Evolutionary conservation across 2,113 vertebrate species (phyloP).

Genomic region (Notechis scutatus): DNA sequence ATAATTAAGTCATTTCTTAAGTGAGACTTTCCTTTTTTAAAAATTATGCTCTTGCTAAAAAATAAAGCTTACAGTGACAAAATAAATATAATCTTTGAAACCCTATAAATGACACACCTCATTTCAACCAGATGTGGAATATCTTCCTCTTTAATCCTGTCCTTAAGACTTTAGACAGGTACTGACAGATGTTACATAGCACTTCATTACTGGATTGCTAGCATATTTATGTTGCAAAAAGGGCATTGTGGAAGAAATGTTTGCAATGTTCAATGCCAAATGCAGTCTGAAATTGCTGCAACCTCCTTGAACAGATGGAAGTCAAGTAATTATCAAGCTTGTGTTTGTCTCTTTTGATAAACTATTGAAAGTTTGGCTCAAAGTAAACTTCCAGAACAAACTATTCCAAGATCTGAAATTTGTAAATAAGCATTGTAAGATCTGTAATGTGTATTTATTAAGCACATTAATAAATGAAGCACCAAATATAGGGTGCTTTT

Average conservation of each 20-base stretch:
- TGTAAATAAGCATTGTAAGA: conserved; percentile 16
- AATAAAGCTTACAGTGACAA: conserved; percentile 50
- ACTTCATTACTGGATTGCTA: conserved; percentile 22
- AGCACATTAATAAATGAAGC: conserved; percentile 6
- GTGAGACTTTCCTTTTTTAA: conserved; percentile 18
- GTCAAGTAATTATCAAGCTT: conserved; percentile 18
- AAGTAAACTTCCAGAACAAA: conserved; percentile 48
- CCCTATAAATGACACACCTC: conserved; percentile 42
- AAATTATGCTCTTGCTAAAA: conserved; percentile 29
- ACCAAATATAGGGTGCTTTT: neutral
- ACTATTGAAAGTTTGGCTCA: conserved; percentile 28
- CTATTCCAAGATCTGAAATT: conserved; percentile 41
- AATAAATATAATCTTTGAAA: conserved; percentile 43
- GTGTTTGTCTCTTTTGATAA: conserved; percentile 38
- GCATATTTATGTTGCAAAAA: conserved; percentile 16
- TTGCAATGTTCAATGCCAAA: conserved; percentile 10
- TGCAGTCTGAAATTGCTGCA: conserved; percentile 34
- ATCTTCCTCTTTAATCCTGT: conserved; percentile 5
- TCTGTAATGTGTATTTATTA: conserved; percentile 16
- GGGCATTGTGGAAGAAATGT: neutral
- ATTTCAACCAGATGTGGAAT: conserved; percentile 51
- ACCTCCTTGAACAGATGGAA: conserved; percentile 56
- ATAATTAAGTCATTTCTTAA: neutral
- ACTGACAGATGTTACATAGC: conserved; percentile 41
- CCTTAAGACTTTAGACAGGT: neutral